Evolutionary conservation across 2,888 invertebrate genomes (phyloP).

Genomic region (Drosophila sordidula): DNA sequence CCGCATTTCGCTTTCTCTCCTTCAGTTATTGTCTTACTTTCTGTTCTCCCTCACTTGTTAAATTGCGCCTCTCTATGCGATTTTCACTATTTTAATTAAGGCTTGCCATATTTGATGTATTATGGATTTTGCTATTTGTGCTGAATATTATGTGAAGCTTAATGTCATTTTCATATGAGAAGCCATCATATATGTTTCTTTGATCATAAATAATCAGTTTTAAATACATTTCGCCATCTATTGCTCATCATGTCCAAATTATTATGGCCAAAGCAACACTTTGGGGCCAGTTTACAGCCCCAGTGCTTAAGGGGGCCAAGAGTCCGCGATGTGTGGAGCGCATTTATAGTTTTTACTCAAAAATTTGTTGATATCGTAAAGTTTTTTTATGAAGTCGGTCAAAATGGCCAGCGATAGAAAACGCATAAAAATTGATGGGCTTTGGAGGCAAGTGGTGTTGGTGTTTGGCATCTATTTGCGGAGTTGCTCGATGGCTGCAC

Average conservation of each 20-base stretch:
- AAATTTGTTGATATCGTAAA: conserved; percentile 69
- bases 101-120: neutral
- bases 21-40: neutral
- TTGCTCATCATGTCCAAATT: conserved; percentile 13
- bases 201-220: conserved; percentile 24
- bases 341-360: conserved; percentile 62
- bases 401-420: conserved; percentile 77
- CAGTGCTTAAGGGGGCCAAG: neutral
- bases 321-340: conserved; percentile 2
- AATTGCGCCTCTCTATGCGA: neutral
- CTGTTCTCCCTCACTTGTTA: neutral
- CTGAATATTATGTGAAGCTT: neutral
- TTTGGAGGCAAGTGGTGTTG: conserved; percentile 23
- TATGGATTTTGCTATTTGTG: neutral
- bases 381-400: conserved; percentile 73
- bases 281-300: conserved; percentile 39
- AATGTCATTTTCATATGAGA: neutral
- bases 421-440: conserved; percentile 68
- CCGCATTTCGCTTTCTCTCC: neutral
- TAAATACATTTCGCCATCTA: conserved; percentile 5
- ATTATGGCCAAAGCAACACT: conserved; percentile 43
- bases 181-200: conserved; percentile 13
- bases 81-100: neutral
- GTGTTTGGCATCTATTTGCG: conserved; percentile 9
- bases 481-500: conserved; percentile 27